A percentile compares a stretch with the other conserved stretches of the same genome.
Evolutionary conservation across 2,113 vertebrate genomes (phyloP).

Genomic region (Leptobrachium ailaonicum): DNA sequence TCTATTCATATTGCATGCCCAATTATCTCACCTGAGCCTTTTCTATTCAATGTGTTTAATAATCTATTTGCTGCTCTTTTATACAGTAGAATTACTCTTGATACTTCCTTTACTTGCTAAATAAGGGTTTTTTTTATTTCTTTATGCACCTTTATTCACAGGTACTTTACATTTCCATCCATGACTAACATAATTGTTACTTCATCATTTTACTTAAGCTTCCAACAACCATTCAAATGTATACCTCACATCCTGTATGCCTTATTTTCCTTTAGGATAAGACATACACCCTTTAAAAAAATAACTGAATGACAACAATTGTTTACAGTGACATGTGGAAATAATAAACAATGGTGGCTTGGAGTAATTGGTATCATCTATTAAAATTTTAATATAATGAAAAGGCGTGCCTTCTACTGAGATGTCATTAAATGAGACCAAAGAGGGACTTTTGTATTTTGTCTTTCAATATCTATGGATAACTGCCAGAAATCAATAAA

Average conservation of each 20-base stretch:
- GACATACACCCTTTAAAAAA: not conserved
- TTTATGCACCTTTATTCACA: not conserved
- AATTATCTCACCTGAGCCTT: not conserved
- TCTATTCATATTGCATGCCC: too few species aligned
- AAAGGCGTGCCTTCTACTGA: too few species aligned
- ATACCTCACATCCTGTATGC: not conserved
- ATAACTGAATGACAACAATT: not conserved
- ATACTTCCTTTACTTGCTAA: slow-evolving; percentile 12
- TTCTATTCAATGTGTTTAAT: not conserved
- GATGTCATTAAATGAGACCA: too few species aligned
- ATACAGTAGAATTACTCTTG: not conserved
- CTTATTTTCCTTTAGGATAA: not conserved
- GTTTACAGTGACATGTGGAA: too few species aligned
- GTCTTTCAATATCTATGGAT: too few species aligned
- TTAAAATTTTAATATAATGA: too few species aligned
- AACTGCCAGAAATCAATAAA: too few species aligned
- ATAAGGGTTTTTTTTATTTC: slow-evolving; percentile 12
- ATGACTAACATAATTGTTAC: not conserved
- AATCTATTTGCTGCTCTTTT: not conserved
- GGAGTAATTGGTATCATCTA: too few species aligned
- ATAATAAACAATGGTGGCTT: too few species aligned
- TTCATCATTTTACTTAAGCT: not conserved
- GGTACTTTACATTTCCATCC: not conserved
- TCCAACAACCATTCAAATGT: not conserved
- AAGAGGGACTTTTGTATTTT: too few species aligned